A percentile compares a stretch with the other conserved stretches of the same genome.
These are phyloP conservation scores for Sitobion miscanthi DNA, from an alignment of 1,140 invertebrate genomes.

Conservation along the genomic window DNA sequence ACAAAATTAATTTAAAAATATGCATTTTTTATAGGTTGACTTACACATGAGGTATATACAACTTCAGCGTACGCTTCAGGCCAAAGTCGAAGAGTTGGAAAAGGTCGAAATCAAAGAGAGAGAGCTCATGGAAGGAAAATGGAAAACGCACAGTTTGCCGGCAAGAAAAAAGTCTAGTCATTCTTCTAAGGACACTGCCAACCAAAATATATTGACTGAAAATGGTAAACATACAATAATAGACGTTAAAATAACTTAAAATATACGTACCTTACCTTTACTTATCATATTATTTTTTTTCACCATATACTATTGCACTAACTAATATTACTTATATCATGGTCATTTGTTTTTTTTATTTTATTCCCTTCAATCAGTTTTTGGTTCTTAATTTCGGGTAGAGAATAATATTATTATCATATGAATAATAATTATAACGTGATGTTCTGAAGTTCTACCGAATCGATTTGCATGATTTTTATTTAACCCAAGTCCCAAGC, in stretches of 20 bases:
- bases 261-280: neutral
- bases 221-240: conserved; percentile 57
- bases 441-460: neutral
- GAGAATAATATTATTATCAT: neutral
- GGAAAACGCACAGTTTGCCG: conserved; percentile 85
- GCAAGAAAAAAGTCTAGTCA: conserved; percentile 73
- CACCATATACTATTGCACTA: conserved; percentile 60
- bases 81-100: conserved; percentile 86
- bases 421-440: neutral
- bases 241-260: too few relatives aligned
- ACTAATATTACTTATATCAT: conserved; percentile 54
- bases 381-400: neutral
- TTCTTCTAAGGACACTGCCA: conserved; percentile 57
- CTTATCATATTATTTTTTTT: neutral
- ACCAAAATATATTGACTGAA: conserved; percentile 66
- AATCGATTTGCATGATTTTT: neutral
- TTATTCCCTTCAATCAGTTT: neutral
- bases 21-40: conserved; percentile 69
- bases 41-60: conserved; percentile 90
- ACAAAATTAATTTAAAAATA: neutral
- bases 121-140: conserved; percentile 81
- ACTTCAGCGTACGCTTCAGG: conserved; percentile 81
- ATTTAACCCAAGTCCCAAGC: neutral
- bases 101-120: conserved; percentile 81
- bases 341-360: neutral